These are phyloP conservation scores for Drosophila varians DNA, from an alignment of 1,140 invertebrate species.

Conservation along the genomic window DNA sequence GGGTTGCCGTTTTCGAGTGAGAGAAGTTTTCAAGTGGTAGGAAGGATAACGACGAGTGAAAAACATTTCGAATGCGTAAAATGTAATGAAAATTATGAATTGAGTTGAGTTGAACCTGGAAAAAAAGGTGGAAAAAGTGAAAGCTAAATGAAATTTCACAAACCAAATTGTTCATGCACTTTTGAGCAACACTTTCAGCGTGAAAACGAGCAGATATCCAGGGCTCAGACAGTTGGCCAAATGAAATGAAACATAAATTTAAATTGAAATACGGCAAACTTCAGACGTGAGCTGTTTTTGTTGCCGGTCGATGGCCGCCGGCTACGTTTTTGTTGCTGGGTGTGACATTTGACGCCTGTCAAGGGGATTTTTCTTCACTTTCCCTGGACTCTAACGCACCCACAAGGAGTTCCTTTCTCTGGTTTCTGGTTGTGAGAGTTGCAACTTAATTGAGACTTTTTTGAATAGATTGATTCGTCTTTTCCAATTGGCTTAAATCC, in stretches of 20 bases:
- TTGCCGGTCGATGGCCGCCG: conserved; percentile 38
- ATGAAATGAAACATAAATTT: conserved; percentile 70
- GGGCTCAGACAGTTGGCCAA: conserved; percentile 42
- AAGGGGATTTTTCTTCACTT: conserved; percentile 22
- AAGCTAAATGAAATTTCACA: conserved; percentile 77
- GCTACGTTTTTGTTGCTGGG: conserved; percentile 48
- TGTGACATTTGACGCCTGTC: conserved; percentile 55
- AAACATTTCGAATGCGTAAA: conserved; percentile 73
- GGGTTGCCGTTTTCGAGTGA: conserved; percentile 12
- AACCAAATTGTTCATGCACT: conserved; percentile 79
- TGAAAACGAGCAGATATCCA: conserved; percentile 30
- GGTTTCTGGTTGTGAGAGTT: conserved; percentile 42
- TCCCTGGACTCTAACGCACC: neutral
- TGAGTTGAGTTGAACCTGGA: neutral
- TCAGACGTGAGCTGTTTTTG: conserved; percentile 26
- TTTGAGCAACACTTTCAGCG: conserved; percentile 73
- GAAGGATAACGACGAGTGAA: conserved; percentile 32
- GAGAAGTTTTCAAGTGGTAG: conserved; percentile 18
- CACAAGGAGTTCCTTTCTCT: neutral
- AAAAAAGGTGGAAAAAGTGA: conserved; percentile 57
- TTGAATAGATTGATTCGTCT: too few species aligned
- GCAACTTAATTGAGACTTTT: conserved; percentile 57
- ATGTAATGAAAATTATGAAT: conserved; percentile 72
- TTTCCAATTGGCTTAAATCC: too few species aligned
- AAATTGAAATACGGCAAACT: conserved; percentile 59